phyloP scores from a whole-genome alignment of 2,797 vertebrate genomes.

The Catharus ustulatus region DNA sequence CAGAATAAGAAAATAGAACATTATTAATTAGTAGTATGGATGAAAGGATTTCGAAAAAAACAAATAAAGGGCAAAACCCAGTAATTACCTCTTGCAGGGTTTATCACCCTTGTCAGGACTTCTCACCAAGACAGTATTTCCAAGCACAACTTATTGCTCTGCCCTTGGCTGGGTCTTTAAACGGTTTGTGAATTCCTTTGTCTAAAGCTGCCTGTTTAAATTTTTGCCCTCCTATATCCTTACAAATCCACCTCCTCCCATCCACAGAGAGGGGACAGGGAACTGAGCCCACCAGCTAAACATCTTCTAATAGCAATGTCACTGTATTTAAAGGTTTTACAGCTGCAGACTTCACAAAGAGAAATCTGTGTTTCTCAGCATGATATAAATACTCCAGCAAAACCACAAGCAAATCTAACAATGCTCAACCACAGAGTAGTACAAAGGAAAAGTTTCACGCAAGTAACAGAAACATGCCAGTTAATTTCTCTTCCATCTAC shows the following conservation, averaged over 20 bases:
- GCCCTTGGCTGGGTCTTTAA: neutral
- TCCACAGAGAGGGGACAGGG: neutral
- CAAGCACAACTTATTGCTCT: neutral
- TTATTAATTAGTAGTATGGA: neutral
- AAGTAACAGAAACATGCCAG: neutral
- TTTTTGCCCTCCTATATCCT: neutral
- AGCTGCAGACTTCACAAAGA: neutral
- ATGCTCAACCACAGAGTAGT: accelerated
- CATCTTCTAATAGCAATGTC: neutral
- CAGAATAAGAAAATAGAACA: accelerated
- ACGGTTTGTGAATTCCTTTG: neutral
- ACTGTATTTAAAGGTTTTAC: neutral
- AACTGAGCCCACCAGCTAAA: neutral
- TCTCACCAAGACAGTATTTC: neutral
- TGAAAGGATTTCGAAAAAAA: no score
- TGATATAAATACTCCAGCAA: neutral
- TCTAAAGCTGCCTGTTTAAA: neutral
- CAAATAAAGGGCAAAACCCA: accelerated
- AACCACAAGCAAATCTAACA: neutral
- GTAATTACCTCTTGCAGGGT: neutral
- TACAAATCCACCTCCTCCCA: neutral
- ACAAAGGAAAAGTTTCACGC: neutral
- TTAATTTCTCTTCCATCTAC: neutral
- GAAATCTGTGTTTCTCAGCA: neutral
- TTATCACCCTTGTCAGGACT: neutral